Evolutionary conservation across 1,140 invertebrate genomes (phyloP).

Genomic region (Neoseiulus cucumeris): DNA sequence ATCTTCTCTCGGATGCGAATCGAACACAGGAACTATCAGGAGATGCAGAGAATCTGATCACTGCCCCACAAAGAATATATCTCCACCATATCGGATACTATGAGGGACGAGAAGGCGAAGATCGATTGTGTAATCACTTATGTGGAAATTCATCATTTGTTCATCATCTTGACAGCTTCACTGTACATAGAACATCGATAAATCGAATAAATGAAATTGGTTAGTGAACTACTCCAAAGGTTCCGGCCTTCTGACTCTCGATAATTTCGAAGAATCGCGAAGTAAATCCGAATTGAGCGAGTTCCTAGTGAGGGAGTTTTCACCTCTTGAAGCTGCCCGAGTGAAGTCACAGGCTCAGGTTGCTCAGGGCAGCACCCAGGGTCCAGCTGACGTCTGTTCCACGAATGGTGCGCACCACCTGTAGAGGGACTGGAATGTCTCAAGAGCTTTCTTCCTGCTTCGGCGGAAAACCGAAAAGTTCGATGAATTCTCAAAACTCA

Average conservation of each 20-base stretch:
- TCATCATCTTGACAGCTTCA: background rate
- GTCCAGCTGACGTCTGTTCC: background rate
- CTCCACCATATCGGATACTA: background rate
- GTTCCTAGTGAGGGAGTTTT: too few relatives aligned
- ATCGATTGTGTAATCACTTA: background rate
- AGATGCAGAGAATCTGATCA: slow-evolving; percentile 1
- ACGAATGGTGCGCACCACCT: background rate
- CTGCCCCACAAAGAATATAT: background rate
- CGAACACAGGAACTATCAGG: background rate
- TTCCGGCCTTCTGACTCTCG: too few relatives aligned
- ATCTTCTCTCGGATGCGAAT: slow-evolving; percentile 2
- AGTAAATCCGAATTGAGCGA: too few relatives aligned
- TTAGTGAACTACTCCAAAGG: too few relatives aligned
- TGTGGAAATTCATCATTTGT: background rate
- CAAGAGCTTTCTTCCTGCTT: too few relatives aligned
- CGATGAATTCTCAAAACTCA: too few relatives aligned
- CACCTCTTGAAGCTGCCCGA: too few relatives aligned
- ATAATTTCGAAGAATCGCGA: too few relatives aligned
- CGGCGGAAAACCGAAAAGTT: too few relatives aligned
- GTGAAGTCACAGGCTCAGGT: background rate
- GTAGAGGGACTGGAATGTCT: background rate
- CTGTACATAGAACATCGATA: background rate
- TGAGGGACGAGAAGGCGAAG: background rate
- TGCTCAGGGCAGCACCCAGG: background rate
- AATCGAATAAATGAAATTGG: too few relatives aligned